phyloP scores from a whole-genome alignment of 2,888 invertebrate species.

The Zygogramma bicolorata region DNA sequence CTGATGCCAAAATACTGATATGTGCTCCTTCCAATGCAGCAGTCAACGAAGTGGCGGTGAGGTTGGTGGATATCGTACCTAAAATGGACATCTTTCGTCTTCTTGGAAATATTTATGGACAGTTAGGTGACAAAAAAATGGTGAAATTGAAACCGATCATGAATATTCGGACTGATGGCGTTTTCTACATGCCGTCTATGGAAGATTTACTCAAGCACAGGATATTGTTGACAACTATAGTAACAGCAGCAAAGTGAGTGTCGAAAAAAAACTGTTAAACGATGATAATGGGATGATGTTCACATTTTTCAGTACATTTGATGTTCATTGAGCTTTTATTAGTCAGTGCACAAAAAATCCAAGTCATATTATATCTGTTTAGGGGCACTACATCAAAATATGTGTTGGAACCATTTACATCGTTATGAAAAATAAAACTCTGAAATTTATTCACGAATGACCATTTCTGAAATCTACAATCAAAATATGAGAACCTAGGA shows the following conservation, averaged over 20 bases:
- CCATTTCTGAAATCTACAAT: no score
- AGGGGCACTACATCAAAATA: no score
- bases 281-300: no score
- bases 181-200: constrained; percentile 67
- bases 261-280: no score
- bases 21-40: constrained; percentile 78
- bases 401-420: no score
- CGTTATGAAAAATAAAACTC: no score
- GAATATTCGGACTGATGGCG: constrained; percentile 65
- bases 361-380: no score
- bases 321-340: no score
- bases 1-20: constrained; percentile 69
- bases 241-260: constrained; percentile 68
- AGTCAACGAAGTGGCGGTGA: constrained; percentile 74
- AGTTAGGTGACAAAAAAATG: constrained; percentile 50
- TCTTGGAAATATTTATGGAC: constrained; percentile 61
- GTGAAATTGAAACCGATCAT: constrained; percentile 61
- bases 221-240: constrained; percentile 74
- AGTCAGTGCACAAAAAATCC: no score
- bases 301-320: no score
- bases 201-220: constrained; percentile 69
- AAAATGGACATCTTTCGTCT: constrained; percentile 64
- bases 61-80: constrained; percentile 62
- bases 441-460: no score
- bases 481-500: no score